Conservation (phyloP, 2,113 vertebrate genomes). For the Chinchilla lanigera region DNA sequence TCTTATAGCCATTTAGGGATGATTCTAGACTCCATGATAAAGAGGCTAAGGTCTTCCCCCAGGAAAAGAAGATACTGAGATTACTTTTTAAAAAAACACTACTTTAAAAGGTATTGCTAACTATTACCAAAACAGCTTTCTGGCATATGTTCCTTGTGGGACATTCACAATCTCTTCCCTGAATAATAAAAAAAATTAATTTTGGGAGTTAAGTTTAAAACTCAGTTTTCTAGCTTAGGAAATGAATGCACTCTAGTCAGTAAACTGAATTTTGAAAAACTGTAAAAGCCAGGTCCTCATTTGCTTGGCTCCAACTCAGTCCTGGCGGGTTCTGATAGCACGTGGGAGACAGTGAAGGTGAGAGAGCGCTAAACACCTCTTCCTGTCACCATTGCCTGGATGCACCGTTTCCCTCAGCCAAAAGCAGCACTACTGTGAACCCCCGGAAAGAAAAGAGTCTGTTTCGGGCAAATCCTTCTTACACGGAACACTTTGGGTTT, state of each 20-base stretch:
- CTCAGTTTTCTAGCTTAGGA: slow-evolving; percentile 51
- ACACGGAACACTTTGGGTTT: neutral
- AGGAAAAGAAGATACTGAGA: neutral
- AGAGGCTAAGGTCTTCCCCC: neutral
- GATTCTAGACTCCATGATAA: neutral
- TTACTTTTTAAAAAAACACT: neutral
- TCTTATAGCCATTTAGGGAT: neutral
- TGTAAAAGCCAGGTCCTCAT: neutral
- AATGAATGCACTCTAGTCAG: neutral
- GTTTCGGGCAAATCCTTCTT: neutral
- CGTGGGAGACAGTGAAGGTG: neutral
- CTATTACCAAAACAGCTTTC: neutral
- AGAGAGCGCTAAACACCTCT: neutral
- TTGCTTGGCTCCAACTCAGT: neutral
- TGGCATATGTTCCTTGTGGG: neutral
- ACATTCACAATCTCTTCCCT: neutral
- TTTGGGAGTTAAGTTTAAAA: neutral
- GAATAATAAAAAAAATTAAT: neutral
- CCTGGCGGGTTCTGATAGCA: neutral
- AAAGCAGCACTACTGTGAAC: neutral
- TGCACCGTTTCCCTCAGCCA: accelerated
- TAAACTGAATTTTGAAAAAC: slow-evolving; percentile 10
- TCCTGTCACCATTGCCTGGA: no score
- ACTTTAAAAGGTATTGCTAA: slow-evolving; percentile 1
- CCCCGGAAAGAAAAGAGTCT: neutral